A percentile compares a stretch with the other conserved stretches of the same genome.
Conservation (phyloP, 2,113 vertebrate genomes). For the Romanogobio albipinnatus region DNA sequence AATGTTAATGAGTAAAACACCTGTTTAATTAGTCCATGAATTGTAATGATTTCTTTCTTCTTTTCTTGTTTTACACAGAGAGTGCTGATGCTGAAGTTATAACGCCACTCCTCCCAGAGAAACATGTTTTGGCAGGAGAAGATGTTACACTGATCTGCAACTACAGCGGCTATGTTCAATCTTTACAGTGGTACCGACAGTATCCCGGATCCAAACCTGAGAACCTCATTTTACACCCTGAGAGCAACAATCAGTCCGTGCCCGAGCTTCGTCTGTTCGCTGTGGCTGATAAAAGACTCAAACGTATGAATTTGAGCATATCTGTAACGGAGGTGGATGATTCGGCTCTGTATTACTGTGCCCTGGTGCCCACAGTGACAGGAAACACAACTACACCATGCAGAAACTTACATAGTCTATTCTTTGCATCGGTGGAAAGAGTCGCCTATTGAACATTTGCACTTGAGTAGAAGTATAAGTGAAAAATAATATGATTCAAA, state of each 20-base stretch:
- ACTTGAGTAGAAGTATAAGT: too few species aligned
- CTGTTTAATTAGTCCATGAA: not conserved
- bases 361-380: too few species aligned
- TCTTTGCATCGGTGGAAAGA: too few species aligned
- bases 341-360: not conserved
- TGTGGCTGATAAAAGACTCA: not conserved
- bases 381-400: not conserved
- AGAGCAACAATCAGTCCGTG: not conserved
- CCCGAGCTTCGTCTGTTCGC: not conserved
- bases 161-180: not conserved
- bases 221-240: not conserved
- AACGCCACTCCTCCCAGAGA: not conserved
- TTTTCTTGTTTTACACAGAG: not conserved
- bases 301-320: conserved; percentile 29
- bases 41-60: too few species aligned
- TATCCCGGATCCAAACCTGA: conserved; percentile 30
- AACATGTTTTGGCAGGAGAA: not conserved
- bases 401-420: conserved; percentile 35
- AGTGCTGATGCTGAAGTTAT: not conserved
- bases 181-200: conserved; percentile 36
- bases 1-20: not conserved
- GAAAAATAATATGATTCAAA: too few species aligned
- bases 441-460: too few species aligned
- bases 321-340: conserved; percentile 40
- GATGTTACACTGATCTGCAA: conserved; percentile 14